phyloP scores from a whole-genome alignment of 2,113 vertebrate species.

The Hemichromis elongatus region DNA sequence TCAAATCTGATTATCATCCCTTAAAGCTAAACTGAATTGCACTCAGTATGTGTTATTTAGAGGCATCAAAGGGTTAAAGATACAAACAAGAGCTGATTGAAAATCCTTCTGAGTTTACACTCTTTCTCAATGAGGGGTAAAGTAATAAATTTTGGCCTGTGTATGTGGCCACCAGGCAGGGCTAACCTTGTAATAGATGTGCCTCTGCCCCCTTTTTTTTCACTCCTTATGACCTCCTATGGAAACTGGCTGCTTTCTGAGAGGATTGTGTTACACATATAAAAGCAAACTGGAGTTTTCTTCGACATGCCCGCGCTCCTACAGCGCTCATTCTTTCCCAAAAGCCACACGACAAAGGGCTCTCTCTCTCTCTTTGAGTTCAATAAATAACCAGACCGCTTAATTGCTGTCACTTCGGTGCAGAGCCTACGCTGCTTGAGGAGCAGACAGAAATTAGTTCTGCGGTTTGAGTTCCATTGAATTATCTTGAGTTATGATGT shows the following conservation, averaged over 20 bases:
- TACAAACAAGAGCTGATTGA: constrained; percentile 9
- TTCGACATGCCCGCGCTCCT: constrained; percentile 7
- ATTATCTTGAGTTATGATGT: constrained; percentile 54
- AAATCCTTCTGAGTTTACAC: constrained; percentile 37
- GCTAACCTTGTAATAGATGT: background rate
- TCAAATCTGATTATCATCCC: background rate
- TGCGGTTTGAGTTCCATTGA: constrained; percentile 45
- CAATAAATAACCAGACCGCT: constrained; percentile 56
- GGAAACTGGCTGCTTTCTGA: constrained; percentile 40
- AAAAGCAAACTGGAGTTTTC: constrained; percentile 37
- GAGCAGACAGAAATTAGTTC: constrained; percentile 42
- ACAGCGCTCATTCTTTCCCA: background rate
- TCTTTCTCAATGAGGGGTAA: constrained; percentile 50
- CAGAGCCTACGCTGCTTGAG: background rate
- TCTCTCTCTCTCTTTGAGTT: constrained; percentile 1
- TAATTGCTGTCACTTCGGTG: constrained; percentile 45
- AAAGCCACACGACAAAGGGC: constrained; percentile 1
- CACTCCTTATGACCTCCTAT: constrained; percentile 26
- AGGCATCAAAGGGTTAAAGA: constrained; percentile 3
- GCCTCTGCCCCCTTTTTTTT: background rate
- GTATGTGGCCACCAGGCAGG: constrained; percentile 2
- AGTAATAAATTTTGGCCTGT: constrained; percentile 30
- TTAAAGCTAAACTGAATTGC: background rate
- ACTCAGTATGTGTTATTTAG: background rate
- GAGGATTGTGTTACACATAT: constrained; percentile 36